These are phyloP conservation scores for Peribatodes rhomboidaria DNA, from an alignment of 2,888 invertebrate species.

Conservation along the genomic window DNA sequence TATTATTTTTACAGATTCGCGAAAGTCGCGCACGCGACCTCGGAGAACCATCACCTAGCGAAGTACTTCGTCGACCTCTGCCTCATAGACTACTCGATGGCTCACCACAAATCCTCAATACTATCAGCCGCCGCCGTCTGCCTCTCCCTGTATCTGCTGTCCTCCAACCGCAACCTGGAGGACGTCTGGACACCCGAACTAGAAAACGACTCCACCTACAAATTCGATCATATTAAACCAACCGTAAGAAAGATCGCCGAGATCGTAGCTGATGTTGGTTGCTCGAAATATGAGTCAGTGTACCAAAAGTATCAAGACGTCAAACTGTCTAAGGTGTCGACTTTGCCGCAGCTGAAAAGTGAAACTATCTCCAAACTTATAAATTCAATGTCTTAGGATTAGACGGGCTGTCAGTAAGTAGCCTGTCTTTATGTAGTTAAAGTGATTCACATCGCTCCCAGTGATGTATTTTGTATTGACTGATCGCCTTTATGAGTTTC, in stretches of 20 bases:
- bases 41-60: conserved; percentile 91
- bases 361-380: conserved; percentile 67
- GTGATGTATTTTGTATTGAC: conserved; percentile 54
- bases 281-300: conserved; percentile 90
- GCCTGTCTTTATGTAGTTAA: neutral
- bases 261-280: conserved; percentile 89
- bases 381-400: conserved; percentile 35
- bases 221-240: conserved; percentile 89
- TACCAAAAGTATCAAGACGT: conserved; percentile 88
- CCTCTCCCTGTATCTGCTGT: conserved; percentile 88
- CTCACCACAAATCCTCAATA: conserved; percentile 92
- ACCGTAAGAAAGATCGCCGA: conserved; percentile 90
- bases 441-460: conserved; percentile 5
- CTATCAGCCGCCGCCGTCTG: conserved; percentile 94
- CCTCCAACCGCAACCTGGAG: conserved; percentile 75
- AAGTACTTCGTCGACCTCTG: conserved; percentile 97
- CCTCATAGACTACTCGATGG: conserved; percentile 92
- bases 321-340: conserved; percentile 88
- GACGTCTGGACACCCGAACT: conserved; percentile 92
- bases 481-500: conserved; percentile 68
- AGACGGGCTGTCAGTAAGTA: neutral
- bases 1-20: conserved; percentile 80
- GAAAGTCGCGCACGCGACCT: conserved; percentile 87
- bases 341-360: conserved; percentile 87
- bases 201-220: conserved; percentile 91